A percentile compares a stretch with the other conserved stretches of the same genome.
These are phyloP conservation scores for Phylloscopus trochilus DNA, from an alignment of 2,113 vertebrate species.

Conservation along the genomic window DNA sequence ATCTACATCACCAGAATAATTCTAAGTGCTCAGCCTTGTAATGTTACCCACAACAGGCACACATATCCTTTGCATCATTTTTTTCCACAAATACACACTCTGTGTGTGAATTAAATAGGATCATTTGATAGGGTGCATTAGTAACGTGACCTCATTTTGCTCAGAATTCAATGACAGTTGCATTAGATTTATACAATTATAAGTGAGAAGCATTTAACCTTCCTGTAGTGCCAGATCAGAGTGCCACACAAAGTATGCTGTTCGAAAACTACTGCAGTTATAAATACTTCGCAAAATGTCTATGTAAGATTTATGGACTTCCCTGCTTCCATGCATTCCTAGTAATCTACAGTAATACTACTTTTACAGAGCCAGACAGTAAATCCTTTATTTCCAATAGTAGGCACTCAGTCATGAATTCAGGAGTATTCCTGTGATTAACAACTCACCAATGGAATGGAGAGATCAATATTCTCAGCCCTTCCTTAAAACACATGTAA, in stretches of 20 bases:
- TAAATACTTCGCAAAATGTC: neutral
- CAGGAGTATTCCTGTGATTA: neutral
- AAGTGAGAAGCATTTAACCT: neutral
- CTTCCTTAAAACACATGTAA: neutral
- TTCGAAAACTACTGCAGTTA: neutral
- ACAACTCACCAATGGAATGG: neutral
- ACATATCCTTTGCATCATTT: neutral
- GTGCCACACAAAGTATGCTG: neutral
- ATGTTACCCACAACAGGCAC: neutral
- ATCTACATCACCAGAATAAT: neutral
- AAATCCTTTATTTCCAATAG: neutral
- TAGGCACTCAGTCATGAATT: neutral
- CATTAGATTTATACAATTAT: neutral
- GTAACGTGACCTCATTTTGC: neutral
- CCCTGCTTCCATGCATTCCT: neutral
- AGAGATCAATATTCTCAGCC: neutral
- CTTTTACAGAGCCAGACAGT: neutral
- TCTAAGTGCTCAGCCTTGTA: neutral
- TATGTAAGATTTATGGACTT: neutral
- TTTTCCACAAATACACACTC: neutral
- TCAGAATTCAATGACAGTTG: neutral
- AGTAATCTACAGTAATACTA: neutral
- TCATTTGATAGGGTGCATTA: neutral
- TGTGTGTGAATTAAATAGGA: neutral
- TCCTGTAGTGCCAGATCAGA: neutral